These are phyloP conservation scores for Andrena trimmerana DNA, from an alignment of 2,888 invertebrate genomes.

Conservation along the genomic window DNA sequence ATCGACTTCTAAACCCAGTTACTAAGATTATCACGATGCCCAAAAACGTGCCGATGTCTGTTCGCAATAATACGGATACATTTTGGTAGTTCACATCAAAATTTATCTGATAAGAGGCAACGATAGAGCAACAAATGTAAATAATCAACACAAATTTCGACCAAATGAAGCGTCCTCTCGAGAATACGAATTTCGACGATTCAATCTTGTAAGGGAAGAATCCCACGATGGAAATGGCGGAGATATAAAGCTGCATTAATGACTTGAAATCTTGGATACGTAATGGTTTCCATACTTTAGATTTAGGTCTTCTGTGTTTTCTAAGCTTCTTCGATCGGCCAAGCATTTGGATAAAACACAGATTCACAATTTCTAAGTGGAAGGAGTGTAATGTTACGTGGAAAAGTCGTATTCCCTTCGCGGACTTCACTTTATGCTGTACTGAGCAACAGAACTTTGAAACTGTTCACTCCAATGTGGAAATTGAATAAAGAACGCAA, in stretches of 20 bases:
- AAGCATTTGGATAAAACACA: no score
- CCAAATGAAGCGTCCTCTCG: constrained; percentile 50
- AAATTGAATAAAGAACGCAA: neutral
- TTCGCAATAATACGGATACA: no score
- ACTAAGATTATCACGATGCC: constrained; percentile 54
- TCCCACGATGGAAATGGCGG: constrained; percentile 65
- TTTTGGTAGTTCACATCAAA: constrained; percentile 12
- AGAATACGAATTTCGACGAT: constrained; percentile 35
- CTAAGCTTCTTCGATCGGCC: neutral
- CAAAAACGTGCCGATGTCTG: constrained; percentile 64
- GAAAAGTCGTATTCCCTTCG: neutral
- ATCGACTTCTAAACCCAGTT: constrained; percentile 49
- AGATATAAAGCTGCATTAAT: constrained; percentile 71
- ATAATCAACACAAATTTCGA: constrained; percentile 54
- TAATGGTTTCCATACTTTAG: constrained; percentile 59
- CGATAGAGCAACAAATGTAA: neutral
- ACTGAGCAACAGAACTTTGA: neutral
- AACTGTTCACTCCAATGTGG: constrained; percentile 18
- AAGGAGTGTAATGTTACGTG: neutral
- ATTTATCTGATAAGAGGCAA: constrained; percentile 63
- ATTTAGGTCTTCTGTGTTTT: constrained; percentile 5
- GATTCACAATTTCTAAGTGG: neutral
- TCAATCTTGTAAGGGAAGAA: constrained; percentile 71
- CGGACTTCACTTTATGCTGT: neutral
- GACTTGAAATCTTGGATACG: constrained; percentile 67